Evolutionary conservation across 2,888 invertebrate species (phyloP), one percentile per base, ranked within the genome.

Genomic region (Philopedon plagiatum): DNA sequence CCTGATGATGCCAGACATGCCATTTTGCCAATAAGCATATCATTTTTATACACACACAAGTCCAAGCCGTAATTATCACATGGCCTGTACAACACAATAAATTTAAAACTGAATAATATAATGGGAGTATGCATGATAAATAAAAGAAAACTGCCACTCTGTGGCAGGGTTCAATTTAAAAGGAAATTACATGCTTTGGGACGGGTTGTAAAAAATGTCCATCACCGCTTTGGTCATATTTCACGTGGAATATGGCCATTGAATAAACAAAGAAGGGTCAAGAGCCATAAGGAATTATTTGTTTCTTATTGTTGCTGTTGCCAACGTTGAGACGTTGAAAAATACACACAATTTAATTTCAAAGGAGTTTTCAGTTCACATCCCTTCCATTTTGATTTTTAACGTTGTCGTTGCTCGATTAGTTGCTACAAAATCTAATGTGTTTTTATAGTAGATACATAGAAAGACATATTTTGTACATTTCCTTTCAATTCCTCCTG

Each of bases 131-230:
- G 54, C 65, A 56, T 62, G 56, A 71, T 71, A 71, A 68, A 72
- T 72, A 68, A 64, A 63, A 51, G 37, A 72, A 72, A 72, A 62
- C 58, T 57, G 56, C 63, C 68, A 58, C 69, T 41, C 58, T 65
- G 58, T 69, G 68, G 60, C 76, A 65, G 65, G 65, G 65, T 57
- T 66, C 66, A 78, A 78, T 78, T 78, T 78, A 78, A 79, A 76
- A 76, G 72, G 75, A 79, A 79, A 79, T 79, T 79, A 78, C 75
- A 78, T 69, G 76, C 74, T 76, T 75, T 61, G 76, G 69, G 77
- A 75, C 64, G 64, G 76, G 75, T 63, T 77, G 69, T 77, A 77
- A 79, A 79, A 79, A 77, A 77, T 78, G 78, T 79, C 77, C 77
- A 78, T 79, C 78, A 77, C 44, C 51, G 76, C 46, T 74, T 62